These are phyloP conservation scores for Anabas testudineus DNA, from an alignment of 2,797 vertebrate genomes.

Conservation along the genomic window DNA sequence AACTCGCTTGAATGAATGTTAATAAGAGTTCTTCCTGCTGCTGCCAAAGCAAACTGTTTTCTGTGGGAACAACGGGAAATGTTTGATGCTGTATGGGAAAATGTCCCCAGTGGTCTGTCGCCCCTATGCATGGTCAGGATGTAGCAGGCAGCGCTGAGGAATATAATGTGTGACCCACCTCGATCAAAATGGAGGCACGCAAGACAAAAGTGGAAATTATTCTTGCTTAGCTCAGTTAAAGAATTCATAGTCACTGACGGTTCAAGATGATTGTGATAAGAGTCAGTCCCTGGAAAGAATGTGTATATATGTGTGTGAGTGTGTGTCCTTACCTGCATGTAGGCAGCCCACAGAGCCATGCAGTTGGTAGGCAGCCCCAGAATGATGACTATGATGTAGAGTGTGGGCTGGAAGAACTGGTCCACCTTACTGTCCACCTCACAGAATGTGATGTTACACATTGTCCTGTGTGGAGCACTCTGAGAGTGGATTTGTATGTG, in stretches of 20 bases:
- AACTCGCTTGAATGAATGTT: slow-evolving; percentile 54
- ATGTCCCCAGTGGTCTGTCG: slow-evolving; percentile 13
- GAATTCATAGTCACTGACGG: too few species aligned
- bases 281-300: too few species aligned
- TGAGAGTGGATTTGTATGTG: neutral
- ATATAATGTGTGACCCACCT: neutral
- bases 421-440: slow-evolving; percentile 92
- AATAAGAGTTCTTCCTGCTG: slow-evolving; percentile 39
- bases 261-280: too few species aligned
- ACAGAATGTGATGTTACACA: slow-evolving; percentile 91
- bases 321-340: slow-evolving; percentile 85
- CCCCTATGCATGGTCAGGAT: neutral
- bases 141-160: neutral
- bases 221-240: too few species aligned
- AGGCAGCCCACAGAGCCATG: slow-evolving; percentile 93
- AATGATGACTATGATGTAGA: slow-evolving; percentile 92
- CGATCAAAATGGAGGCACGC: neutral
- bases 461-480: slow-evolving; percentile 71
- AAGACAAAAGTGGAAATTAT: too few species aligned
- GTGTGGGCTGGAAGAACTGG: slow-evolving; percentile 91
- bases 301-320: slow-evolving; percentile 15
- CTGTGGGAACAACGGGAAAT: slow-evolving; percentile 61
- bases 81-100: slow-evolving; percentile 51
- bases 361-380: slow-evolving; percentile 93
- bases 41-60: slow-evolving; percentile 66